Base-by-base conservation (phyloP, 2,888 invertebrate genomes). In the Embidobia sp. region DNA sequence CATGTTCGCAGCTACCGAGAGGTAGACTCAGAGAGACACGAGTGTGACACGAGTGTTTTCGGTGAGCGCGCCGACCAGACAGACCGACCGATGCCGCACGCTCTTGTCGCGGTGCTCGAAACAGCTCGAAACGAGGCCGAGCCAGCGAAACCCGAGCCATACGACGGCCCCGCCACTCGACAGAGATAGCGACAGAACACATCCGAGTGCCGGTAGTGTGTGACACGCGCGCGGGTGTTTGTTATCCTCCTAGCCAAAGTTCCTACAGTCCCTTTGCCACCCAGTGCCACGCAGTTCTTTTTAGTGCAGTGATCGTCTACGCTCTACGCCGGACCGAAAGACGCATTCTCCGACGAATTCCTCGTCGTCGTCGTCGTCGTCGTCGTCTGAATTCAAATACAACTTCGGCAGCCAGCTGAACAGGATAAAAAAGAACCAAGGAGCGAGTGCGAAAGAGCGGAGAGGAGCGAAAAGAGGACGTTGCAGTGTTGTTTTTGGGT, bases 1-100 rank as follows among this genome's bases (percentile, higher is more conserved):
- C 86, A 86, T 87, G 86, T 84, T 86, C 85, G 84, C 84, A 85
- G 84, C 82, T 85, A 84, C 82, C 82, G 84, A 84, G 82, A 85
- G 83, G 81, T 83, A 81, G 80, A 82, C 46, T 37, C 74, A 49
- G 49, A 59, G 51, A 57, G 61, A 63, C 37, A 44, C 42, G 37
- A 35, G 57, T 48, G n/a, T n/a, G n/a, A n/a, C n/a, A n/a, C n/a
- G n/a, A n/a, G n/a, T n/a, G n/a, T 55, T 19, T 40, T 48, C 73
- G 57, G 57, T 29, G 33, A 49, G 49, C 57, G 57, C 64, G 31
- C 19, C 59, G 53, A 59, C 29, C 22, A 35, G 57, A 72, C 42
- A 69, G 53, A 57, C 22, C 42, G 57, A 72, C 42, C 75, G 53
- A 57, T 59, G 51, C 51, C 51, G 63, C 59, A 35, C 46, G 46